Percentiles rank a stretch among this genome's conserved stretches.
Evolutionary conservation across 2,113 vertebrate genomes (phyloP).

Genomic region (Ophiodon elongatus): DNA sequence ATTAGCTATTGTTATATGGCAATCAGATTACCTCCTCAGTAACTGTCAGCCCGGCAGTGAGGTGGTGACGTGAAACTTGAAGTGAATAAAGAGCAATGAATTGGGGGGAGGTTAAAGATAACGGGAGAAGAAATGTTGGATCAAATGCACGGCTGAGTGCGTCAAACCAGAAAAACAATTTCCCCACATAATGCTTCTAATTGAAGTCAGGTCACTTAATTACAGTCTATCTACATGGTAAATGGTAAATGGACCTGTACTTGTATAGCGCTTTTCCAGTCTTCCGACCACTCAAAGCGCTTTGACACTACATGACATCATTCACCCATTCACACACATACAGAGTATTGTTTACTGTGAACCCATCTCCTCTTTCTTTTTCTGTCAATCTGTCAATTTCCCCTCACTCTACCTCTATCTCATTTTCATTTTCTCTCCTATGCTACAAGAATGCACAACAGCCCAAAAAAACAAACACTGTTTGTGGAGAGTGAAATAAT

Average conservation of each 20-base stretch:
- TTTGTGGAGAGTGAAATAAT: background rate
- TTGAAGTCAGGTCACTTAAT: constrained; percentile 75
- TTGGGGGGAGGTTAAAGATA: constrained; percentile 54
- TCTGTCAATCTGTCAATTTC: constrained; percentile 49
- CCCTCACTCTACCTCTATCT: constrained; percentile 22
- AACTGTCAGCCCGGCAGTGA: constrained; percentile 53
- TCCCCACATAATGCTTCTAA: constrained; percentile 64
- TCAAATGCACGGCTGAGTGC: constrained; percentile 58
- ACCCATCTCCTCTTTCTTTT: constrained; percentile 45
- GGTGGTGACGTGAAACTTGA: constrained; percentile 46
- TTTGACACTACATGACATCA: no score
- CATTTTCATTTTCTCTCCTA: constrained; percentile 35
- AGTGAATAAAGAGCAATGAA: constrained; percentile 57
- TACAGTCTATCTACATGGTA: constrained; percentile 51
- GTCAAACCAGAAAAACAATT: constrained; percentile 68
- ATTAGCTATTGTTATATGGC: constrained; percentile 63
- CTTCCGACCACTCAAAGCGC: no score
- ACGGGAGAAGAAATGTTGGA: constrained; percentile 52
- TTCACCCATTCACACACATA: no score
- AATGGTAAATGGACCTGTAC: no score
- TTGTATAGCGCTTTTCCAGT: no score
- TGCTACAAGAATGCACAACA: constrained; percentile 11
- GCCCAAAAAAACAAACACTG: background rate
- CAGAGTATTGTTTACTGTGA: constrained; percentile 63
- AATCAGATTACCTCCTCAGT: constrained; percentile 68